phyloP scores from a whole-genome alignment of 2,888 invertebrate species.

The Tenthredo livida region DNA sequence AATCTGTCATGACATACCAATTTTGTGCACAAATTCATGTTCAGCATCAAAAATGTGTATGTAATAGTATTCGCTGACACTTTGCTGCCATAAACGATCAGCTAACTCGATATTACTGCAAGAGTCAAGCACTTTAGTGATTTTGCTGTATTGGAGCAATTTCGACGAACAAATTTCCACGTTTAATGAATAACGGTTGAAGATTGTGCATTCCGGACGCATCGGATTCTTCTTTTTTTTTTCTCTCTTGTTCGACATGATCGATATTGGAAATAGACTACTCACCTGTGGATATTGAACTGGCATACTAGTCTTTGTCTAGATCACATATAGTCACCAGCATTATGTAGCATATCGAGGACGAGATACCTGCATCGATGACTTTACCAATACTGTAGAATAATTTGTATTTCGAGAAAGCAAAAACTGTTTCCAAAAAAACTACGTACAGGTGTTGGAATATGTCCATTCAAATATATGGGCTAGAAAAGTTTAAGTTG shows the following conservation, averaged over 20 bases:
- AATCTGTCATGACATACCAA: not conserved
- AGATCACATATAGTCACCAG: no score
- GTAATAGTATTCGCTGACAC: no score
- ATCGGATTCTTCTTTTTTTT: not conserved
- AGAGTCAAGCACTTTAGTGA: not conserved
- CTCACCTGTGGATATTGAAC: no score
- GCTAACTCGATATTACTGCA: not conserved
- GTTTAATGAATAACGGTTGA: not conserved
- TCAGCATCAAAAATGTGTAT: no score
- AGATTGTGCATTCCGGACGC: no score
- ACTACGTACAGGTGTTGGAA: no score
- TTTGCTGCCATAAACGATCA: not conserved
- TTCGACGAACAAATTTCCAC: not conserved
- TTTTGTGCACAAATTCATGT: not conserved
- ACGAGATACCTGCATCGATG: not conserved
- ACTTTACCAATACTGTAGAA: not conserved
- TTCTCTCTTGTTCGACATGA: not conserved
- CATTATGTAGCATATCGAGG: not conserved
- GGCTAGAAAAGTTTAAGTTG: no score
- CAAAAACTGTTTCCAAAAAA: no score
- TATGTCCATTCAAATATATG: no score
- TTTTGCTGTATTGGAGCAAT: not conserved
- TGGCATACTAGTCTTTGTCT: no score
- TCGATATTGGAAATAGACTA: not conserved
- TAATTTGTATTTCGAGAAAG: no score